Evolutionary conservation across 2,113 vertebrate species (phyloP).

Genomic region (Callipepla californica): DNA sequence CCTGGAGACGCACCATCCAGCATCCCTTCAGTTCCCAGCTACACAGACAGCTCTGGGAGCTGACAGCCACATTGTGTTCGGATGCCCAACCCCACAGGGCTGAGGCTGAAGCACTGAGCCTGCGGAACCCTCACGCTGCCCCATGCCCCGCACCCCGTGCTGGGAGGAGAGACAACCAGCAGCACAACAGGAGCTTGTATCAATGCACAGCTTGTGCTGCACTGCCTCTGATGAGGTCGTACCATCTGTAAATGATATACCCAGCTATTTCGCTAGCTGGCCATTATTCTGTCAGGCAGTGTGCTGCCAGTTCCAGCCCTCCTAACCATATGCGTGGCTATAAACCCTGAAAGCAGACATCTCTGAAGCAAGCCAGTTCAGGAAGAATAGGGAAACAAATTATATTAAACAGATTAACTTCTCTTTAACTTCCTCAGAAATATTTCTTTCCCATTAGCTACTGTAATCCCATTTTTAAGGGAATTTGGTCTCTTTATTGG

Average conservation of each 20-base stretch:
- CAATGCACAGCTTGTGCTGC: slow-evolving; percentile 48
- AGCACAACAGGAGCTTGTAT: slow-evolving; percentile 10
- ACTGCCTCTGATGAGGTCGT: slow-evolving; percentile 18
- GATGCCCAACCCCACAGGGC: neutral
- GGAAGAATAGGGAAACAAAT: slow-evolving; percentile 70
- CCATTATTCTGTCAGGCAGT: slow-evolving; percentile 57
- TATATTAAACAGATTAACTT: slow-evolving; percentile 67
- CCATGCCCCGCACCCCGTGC: accelerated
- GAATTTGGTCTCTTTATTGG: slow-evolving; percentile 52
- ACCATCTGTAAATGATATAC: slow-evolving; percentile 61
- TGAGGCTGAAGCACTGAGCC: neutral
- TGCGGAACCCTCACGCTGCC: neutral
- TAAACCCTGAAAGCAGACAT: slow-evolving; percentile 63
- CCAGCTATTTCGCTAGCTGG: slow-evolving; percentile 43
- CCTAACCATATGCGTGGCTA: slow-evolving; percentile 4
- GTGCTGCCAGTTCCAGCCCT: slow-evolving; percentile 40
- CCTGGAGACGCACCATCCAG: accelerated
- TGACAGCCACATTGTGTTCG: neutral
- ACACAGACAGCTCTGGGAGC: neutral
- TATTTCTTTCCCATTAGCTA: slow-evolving; percentile 45
- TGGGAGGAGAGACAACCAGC: neutral
- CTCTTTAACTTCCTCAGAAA: slow-evolving; percentile 63
- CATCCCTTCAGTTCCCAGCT: neutral
- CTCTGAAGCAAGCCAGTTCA: slow-evolving; percentile 28
- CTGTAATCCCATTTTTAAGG: slow-evolving; percentile 59